A percentile compares a stretch with the other conserved stretches of the same genome.
Evolutionary conservation across 2,797 vertebrate genomes (phyloP).

Genomic region (Simalia tracyae): DNA sequence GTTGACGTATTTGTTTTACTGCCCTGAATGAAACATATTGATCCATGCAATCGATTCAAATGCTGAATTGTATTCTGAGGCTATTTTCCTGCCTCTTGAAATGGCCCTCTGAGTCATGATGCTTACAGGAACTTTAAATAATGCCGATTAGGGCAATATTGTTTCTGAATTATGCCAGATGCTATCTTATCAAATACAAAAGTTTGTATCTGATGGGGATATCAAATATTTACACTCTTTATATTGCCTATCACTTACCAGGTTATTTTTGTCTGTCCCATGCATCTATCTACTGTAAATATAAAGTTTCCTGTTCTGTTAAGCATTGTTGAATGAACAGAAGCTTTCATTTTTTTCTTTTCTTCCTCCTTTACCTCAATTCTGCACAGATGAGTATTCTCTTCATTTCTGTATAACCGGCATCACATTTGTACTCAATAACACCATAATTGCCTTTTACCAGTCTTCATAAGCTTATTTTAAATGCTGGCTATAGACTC

Average conservation of each 20-base stretch:
- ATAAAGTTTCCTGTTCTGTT: background rate
- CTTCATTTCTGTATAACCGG: background rate
- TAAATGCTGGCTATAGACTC: background rate
- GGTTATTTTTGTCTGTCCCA: background rate
- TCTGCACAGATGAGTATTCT: background rate
- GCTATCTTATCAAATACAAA: background rate
- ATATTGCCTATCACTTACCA: background rate
- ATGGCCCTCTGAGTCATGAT: background rate
- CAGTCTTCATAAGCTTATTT: background rate
- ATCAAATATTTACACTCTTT: background rate
- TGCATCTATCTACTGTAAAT: background rate
- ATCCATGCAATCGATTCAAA: background rate
- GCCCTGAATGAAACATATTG: background rate
- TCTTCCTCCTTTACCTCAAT: background rate
- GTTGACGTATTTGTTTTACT: background rate
- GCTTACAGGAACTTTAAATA: background rate
- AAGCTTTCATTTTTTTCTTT: background rate
- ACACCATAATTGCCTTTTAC: background rate
- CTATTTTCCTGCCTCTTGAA: background rate
- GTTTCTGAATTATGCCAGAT: background rate
- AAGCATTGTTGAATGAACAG: background rate
- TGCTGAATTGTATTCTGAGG: background rate
- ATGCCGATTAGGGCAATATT: conserved; percentile 23
- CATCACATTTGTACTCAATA: background rate
- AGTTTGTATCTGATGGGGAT: background rate